A percentile compares a stretch with the other conserved stretches of the same genome.
These are phyloP conservation scores for Syrphus vitripennis DNA, from an alignment of 2,888 invertebrate species.

Conservation along the genomic window DNA sequence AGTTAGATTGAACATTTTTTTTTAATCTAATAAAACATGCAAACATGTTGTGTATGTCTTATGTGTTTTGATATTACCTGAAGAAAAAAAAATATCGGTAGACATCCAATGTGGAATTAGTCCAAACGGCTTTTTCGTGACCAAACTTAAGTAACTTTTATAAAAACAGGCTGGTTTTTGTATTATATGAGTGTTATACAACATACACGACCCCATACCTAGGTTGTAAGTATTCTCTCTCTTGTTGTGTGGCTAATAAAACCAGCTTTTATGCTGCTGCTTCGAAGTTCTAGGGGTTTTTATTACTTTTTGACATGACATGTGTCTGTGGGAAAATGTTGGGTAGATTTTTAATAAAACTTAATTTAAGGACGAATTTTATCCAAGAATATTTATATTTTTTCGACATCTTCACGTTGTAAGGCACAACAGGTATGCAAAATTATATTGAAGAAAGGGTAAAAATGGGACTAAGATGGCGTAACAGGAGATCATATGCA, in stretches of 20 bases:
- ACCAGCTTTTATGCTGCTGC: background rate
- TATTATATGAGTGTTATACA: background rate
- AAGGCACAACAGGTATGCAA: too few species aligned
- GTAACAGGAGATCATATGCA: too few species aligned
- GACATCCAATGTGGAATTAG: background rate
- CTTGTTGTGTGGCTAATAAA: constrained; percentile 7
- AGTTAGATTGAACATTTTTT: background rate
- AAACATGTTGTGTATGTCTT: background rate
- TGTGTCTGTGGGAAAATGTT: background rate
- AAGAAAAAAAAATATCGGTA: background rate
- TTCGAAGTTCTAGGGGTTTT: background rate
- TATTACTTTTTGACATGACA: constrained; percentile 16
- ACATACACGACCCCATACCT: background rate
- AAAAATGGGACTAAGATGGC: too few species aligned
- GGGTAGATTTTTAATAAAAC: background rate
- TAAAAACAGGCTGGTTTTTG: background rate
- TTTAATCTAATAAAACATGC: constrained; percentile 13
- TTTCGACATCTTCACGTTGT: background rate
- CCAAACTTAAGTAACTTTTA: constrained; percentile 28
- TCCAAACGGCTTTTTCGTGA: constrained; percentile 6
- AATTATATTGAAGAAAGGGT: too few species aligned
- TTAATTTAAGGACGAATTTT: background rate
- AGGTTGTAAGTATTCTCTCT: background rate
- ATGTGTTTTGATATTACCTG: background rate
- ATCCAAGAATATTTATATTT: background rate